Evolutionary conservation across 2,888 invertebrate genomes (phyloP), one percentile per base, ranked within the genome.

Genomic region (Trissonchulus sp.): DNA sequence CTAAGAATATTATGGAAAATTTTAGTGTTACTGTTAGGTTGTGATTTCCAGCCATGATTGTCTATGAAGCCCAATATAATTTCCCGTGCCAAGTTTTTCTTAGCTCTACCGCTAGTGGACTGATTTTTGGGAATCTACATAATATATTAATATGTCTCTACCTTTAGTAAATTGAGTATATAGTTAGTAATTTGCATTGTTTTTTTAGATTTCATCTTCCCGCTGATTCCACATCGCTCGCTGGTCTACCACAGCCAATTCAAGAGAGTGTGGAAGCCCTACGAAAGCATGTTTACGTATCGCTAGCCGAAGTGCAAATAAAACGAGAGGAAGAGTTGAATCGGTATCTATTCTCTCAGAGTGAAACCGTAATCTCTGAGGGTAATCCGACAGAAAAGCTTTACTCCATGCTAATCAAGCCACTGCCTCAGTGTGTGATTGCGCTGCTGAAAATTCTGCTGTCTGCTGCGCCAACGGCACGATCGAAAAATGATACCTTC

Each of bases 401-500:
- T 73, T 98, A 97, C 85, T 91, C 91, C 79, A 93, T 93, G n/a
- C 93, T 98, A 89, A 86, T 97, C 79, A 95, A 97, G 0, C 94
- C 93, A 87, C 88, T 99, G 81, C 95, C 97, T 15, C 97, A 98
- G 83, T 96, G 97, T 83, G 94, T 97, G 91, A 81, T 84, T 28
- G 82, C 82, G 2, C 85, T 99, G 74, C 87, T 99, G 73, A 99
- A 99, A 88, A 94, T 99, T 80, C 88, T 99, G 75, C 88, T 99
- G 75, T 98, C 98, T 37, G 97, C 98, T 74, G 95, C 97, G 48
- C 98, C 99, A 1, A 97, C 97, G n/a, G 94, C 94, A n/a, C 97
- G 96, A 87, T 91, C 93, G 2, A 97, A 97, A 87, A 93, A 92
- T 15, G 99, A 99, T 84, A 95, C 97, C 72, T 94, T 98, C 82